Evolutionary conservation across 1,140 invertebrate species (phyloP), one percentile per base, ranked within the genome.

Genomic region (Paraescarpia echinospica): DNA sequence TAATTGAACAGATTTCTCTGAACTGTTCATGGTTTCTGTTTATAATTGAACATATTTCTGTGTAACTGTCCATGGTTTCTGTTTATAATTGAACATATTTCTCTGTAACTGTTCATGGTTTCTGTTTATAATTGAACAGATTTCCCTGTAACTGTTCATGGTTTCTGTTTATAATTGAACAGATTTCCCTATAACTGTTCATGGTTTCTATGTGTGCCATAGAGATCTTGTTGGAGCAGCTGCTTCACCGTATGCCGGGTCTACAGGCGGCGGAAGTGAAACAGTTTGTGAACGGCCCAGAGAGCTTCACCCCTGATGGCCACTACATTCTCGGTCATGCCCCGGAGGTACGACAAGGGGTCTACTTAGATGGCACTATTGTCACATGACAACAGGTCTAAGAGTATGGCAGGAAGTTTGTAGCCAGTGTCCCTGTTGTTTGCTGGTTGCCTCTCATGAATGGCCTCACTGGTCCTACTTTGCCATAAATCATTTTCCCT

Each of bases 221-320:
- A 96, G 96, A 99, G 94, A 97, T 98, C 90, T 96, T 99, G 91
- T 96, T 99, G 1, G 97, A 99, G 94, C 97, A 98, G 95, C 96
- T 99, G 94, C 96, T 99, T 27, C 97, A 98, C 92, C 97, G 99
- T 35, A 97, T 99, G 93, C 98, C 99, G 14, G 96, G 96, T 77
- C 96, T 99, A 90, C 97, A 97, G 51, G 96, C 97, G 92, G 95
- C 96, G 6, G 97, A 98, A 35, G 96, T 97, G 22, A 97, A 99
- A 94, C 97, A 97, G 94, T 96, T 99, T 27, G 97, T 97, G 94
- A 98, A 98, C 95, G 97, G 98, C 14, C 97, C 98, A 0, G 99
- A 99, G 96, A 98, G 98, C 77, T 99, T 99, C 96, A 99, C 98
- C 41, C 99, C 98, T 5, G 97, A 97, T 95, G 97, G 96, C 91